Evolutionary conservation across 2,797 vertebrate genomes (phyloP).

Genomic region (Potorous gilbertii): DNA sequence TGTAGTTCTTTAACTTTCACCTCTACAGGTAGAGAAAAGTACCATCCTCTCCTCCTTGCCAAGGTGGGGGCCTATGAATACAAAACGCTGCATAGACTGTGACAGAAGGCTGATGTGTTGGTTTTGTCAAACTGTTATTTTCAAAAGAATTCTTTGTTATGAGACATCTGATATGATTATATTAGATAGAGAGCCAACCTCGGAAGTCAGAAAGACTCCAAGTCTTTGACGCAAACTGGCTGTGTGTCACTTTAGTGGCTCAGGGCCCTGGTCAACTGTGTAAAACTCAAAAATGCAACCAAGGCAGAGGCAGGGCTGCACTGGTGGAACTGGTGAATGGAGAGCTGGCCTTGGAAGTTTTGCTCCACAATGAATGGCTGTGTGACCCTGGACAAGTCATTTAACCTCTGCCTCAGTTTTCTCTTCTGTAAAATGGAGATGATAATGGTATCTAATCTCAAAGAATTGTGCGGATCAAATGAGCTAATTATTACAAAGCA

Average conservation of each 20-base stretch:
- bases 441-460: neutral
- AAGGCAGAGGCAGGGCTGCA: neutral
- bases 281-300: neutral
- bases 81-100: neutral
- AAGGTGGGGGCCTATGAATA: neutral
- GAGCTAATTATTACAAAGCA: neutral
- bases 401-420: neutral
- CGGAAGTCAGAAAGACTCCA: neutral
- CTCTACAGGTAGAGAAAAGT: neutral
- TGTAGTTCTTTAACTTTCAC: neutral
- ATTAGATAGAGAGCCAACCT: neutral
- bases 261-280: neutral
- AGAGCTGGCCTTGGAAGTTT: neutral
- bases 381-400: neutral
- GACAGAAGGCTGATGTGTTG: neutral
- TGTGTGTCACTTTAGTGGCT: neutral
- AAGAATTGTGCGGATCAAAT: neutral
- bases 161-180: neutral
- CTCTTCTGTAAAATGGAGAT: neutral
- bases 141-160: neutral
- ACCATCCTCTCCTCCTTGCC: neutral
- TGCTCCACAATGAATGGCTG: neutral
- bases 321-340: neutral
- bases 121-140: neutral
- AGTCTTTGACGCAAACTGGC: neutral